phyloP scores from a whole-genome alignment of 2,797 vertebrate genomes.

The Trematomus bernacchii region DNA sequence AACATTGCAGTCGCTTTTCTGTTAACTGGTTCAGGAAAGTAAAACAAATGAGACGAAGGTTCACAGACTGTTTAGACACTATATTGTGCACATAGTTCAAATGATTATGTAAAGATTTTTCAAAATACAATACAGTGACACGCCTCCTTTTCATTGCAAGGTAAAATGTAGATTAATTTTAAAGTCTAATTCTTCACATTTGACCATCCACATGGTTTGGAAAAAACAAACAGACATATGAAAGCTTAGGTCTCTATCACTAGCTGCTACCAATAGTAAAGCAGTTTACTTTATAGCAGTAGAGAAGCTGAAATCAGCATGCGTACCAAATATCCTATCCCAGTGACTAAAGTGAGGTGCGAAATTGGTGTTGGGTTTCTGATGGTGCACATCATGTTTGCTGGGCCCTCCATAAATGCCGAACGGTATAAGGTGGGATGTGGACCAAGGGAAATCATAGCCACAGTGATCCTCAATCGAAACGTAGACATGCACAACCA shows the following conservation, averaged over 20 bases:
- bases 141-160: neutral
- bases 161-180: neutral
- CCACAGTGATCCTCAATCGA: constrained; percentile 82
- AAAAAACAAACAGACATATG: constrained; percentile 7
- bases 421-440: constrained; percentile 77
- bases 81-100: constrained; percentile 1
- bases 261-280: neutral
- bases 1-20: neutral
- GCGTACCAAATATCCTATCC: constrained; percentile 82
- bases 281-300: constrained; percentile 25
- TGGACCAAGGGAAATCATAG: constrained; percentile 84
- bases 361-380: constrained; percentile 82
- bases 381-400: constrained; percentile 82
- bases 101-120: neutral
- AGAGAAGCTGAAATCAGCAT: constrained; percentile 73
- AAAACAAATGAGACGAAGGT: neutral
- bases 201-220: neutral
- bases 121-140: constrained; percentile 1
- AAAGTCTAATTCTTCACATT: neutral
- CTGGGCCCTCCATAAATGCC: constrained; percentile 78
- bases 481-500: constrained; percentile 81
- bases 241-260: neutral
- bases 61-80: constrained; percentile 1
- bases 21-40: neutral
- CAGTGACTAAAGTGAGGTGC: constrained; percentile 82